These are phyloP conservation scores for Mesopsocus fuscifrons DNA, from an alignment of 2,888 invertebrate species.

Conservation along the genomic window DNA sequence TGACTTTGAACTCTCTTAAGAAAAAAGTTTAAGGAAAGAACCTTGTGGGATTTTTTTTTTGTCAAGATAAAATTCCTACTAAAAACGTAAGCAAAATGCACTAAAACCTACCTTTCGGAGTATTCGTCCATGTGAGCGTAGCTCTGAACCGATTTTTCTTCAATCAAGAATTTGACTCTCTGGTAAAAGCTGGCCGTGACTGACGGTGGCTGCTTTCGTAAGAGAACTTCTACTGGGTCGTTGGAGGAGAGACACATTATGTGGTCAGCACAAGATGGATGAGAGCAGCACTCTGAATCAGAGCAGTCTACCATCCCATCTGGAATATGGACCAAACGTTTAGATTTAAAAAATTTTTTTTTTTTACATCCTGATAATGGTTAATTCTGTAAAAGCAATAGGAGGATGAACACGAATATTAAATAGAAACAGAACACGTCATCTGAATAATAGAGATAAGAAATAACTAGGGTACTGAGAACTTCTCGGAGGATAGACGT, in stretches of 20 bases:
- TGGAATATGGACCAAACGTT: no score
- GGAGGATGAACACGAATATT: constrained; percentile 3
- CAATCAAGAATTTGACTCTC: constrained; percentile 92
- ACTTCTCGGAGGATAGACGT: no score
- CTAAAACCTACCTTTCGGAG: constrained; percentile 80
- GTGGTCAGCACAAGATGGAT: constrained; percentile 69
- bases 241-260: constrained; percentile 92
- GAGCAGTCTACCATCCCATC: constrained; percentile 98
- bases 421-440: constrained; percentile 5
- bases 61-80: no score
- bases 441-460: neutral
- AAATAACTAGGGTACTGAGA: no score
- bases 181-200: constrained; percentile 96
- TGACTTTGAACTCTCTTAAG: no score
- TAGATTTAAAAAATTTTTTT: no score
- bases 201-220: constrained; percentile 89
- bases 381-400: constrained; percentile 1
- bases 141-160: constrained; percentile 96
- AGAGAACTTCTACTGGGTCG: constrained; percentile 89
- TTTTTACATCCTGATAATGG: no score
- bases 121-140: constrained; percentile 96
- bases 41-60: no score
- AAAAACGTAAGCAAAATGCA: constrained; percentile 10
- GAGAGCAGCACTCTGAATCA: constrained; percentile 94
- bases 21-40: no score